Percentiles rank a stretch among this genome's conserved stretches.
Evolutionary conservation across 2,113 vertebrate species (phyloP).

Genomic region (Neoarius graeffei): DNA sequence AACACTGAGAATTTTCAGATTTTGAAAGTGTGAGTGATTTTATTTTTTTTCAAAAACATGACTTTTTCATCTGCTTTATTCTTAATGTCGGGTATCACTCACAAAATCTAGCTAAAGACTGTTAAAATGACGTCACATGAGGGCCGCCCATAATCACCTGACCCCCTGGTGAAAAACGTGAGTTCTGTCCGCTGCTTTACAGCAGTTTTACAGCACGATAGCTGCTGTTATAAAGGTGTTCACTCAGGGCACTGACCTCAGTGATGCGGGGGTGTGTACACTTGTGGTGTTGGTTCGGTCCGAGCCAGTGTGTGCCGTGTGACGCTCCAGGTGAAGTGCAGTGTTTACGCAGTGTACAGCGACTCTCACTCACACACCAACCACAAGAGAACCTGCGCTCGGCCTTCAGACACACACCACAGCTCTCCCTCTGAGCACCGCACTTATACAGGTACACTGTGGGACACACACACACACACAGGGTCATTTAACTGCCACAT

Average conservation of each 20-base stretch:
- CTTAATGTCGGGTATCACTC: not conserved
- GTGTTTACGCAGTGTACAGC: slow-evolving; percentile 84
- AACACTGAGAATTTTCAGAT: not conserved
- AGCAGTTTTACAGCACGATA: not conserved
- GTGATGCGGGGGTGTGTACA: slow-evolving; percentile 93
- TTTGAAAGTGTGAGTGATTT: too few relatives aligned
- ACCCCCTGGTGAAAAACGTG: not conserved
- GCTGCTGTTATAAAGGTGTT: not conserved
- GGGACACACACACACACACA: slow-evolving; percentile 1
- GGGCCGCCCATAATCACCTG: not conserved
- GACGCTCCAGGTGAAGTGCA: slow-evolving; percentile 68
- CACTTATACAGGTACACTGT: slow-evolving; percentile 97
- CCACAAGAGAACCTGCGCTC: slow-evolving; percentile 91
- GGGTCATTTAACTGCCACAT: not conserved
- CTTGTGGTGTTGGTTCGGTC: slow-evolving; percentile 86
- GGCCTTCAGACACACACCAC: slow-evolving; percentile 91
- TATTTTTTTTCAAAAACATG: not conserved
- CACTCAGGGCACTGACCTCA: slow-evolving; percentile 73
- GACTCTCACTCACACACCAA: slow-evolving; percentile 85
- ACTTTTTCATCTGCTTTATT: not conserved
- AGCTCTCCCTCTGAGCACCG: slow-evolving; percentile 91
- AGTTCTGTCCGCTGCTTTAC: not conserved
- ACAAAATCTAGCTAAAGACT: not conserved
- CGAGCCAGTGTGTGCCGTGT: slow-evolving; percentile 80
- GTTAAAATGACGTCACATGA: not conserved